Percentiles rank a stretch among this genome's conserved stretches.
Conservation (phyloP, 2,888 invertebrate species). For the Emmelina monodactyla region DNA sequence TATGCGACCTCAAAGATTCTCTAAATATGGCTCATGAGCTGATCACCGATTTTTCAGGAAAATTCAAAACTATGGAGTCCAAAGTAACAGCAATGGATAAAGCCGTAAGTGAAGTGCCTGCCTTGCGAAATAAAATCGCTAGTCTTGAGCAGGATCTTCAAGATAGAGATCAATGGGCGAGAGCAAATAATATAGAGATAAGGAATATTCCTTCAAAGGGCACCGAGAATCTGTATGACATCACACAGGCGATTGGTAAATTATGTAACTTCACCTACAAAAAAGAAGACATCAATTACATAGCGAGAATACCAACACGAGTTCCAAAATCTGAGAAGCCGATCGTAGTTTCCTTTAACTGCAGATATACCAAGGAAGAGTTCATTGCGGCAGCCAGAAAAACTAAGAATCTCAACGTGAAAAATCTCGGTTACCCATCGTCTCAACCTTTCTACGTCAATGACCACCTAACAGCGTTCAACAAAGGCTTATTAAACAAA, state of each 20-base stretch:
- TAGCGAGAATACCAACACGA: constrained; percentile 13
- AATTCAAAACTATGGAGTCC: constrained; percentile 4
- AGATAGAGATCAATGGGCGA: constrained; percentile 13
- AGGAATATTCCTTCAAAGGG: constrained; percentile 5
- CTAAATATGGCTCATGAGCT: constrained; percentile 9
- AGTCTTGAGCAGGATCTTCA: constrained; percentile 8
- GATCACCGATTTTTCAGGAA: constrained; percentile 5
- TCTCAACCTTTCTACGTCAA: constrained; percentile 9
- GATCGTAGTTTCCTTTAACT: constrained; percentile 11
- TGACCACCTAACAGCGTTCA: constrained; percentile 11
- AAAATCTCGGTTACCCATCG: constrained; percentile 5
- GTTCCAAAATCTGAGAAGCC: constrained; percentile 11
- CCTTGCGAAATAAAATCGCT: constrained; percentile 6
- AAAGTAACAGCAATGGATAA: constrained; percentile 8
- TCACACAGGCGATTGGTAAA: constrained; percentile 5
- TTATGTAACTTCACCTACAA: constrained; percentile 1
- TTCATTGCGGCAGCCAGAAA: constrained; percentile 8
- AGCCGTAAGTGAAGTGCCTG: constrained; percentile 6
- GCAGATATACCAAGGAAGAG: constrained; percentile 12
- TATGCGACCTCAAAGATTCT: constrained; percentile 8
- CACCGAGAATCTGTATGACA: constrained; percentile 12
- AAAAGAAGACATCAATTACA: constrained; percentile 14
- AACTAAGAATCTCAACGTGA: constrained; percentile 5
- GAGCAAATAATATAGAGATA: constrained; percentile 11
- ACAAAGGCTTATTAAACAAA: constrained; percentile 3